phyloP scores from a whole-genome alignment of 2,113 vertebrate species.

The Papio anubis region DNA sequence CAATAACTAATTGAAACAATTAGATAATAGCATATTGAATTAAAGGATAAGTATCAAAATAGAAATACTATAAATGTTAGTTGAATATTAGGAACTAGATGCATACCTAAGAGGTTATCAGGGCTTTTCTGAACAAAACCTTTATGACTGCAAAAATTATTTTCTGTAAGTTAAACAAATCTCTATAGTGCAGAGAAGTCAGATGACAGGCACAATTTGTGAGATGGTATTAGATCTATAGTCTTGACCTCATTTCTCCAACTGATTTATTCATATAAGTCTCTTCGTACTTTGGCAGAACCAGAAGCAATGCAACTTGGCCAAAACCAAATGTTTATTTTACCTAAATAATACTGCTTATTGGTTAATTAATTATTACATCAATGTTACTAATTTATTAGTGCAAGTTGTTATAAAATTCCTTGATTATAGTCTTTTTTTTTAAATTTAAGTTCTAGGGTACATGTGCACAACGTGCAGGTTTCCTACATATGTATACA shows the following conservation, averaged over 20 bases:
- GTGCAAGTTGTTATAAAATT: background rate
- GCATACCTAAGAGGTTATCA: background rate
- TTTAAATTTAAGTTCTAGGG: accelerated
- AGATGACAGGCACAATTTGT: background rate
- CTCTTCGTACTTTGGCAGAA: background rate
- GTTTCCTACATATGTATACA: no score
- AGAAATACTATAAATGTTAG: background rate
- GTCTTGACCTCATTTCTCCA: background rate
- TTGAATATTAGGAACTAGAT: background rate
- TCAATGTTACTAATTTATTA: background rate
- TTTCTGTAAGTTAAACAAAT: background rate
- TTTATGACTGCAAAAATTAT: background rate
- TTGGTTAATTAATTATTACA: background rate
- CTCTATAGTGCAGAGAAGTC: background rate
- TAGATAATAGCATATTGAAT: background rate
- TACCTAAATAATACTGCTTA: background rate
- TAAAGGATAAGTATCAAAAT: background rate
- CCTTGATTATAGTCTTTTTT: background rate
- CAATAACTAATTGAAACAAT: background rate
- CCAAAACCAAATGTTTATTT: background rate
- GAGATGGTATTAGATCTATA: background rate
- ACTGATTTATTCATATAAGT: background rate
- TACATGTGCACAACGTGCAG: no score
- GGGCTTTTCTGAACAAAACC: background rate
- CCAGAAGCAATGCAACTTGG: background rate